A percentile compares a stretch with the other conserved stretches of the same genome.
These are phyloP conservation scores for Xenopus borealis DNA, from an alignment of 2,113 vertebrate species.

Conservation along the genomic window DNA sequence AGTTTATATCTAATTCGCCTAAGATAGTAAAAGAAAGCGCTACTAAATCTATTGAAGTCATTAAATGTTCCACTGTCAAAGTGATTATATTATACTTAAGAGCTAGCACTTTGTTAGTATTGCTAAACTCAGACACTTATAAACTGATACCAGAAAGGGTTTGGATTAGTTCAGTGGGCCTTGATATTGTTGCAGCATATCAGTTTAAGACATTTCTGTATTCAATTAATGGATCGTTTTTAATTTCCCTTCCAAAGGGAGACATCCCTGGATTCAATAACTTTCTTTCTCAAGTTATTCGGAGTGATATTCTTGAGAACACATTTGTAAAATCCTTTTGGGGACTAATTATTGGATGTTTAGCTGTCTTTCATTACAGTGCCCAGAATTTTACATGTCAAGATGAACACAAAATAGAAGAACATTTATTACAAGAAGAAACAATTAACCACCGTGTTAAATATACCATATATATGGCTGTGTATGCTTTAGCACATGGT, in stretches of 20 bases:
- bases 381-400: not conserved
- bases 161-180: not conserved
- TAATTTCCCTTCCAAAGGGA: slow-evolving; percentile 7
- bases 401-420: not conserved
- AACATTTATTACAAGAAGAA: not conserved
- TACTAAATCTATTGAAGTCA: not conserved
- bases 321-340: not conserved
- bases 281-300: not conserved
- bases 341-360: not conserved
- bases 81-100: not conserved
- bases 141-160: not conserved
- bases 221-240: not conserved
- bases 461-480: not conserved
- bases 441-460: not conserved
- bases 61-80: not conserved
- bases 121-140: not conserved
- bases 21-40: not conserved
- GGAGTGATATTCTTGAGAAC: not conserved
- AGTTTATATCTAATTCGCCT: not conserved
- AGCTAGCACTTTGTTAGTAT: not conserved
- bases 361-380: too few relatives aligned
- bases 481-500: not conserved
- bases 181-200: not conserved
- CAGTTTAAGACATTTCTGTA: not conserved
- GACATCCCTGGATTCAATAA: slow-evolving; percentile 14